phyloP scores from a whole-genome alignment of 2,113 vertebrate species.

The Pterocles burchelli region DNA sequence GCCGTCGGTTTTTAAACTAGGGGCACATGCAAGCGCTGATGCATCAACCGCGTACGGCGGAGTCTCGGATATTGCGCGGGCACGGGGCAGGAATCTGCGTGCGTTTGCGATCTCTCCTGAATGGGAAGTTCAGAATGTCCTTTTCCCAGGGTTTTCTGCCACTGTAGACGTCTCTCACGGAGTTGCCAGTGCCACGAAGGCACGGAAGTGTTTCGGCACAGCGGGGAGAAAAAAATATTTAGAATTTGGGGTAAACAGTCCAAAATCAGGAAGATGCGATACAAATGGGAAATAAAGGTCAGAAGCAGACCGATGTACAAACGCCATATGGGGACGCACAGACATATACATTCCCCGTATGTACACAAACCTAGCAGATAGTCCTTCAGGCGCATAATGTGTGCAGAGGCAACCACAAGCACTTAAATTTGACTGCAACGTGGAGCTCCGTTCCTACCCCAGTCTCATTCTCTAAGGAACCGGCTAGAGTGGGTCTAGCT shows the following conservation, averaged over 20 bases:
- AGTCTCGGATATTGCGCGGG: neutral
- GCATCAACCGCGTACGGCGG: neutral
- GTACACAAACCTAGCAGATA: neutral
- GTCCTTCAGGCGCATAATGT: neutral
- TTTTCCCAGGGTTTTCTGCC: slow-evolving; percentile 26
- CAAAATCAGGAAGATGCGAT: neutral
- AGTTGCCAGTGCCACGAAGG: neutral
- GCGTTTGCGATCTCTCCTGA: neutral
- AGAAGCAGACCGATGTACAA: neutral
- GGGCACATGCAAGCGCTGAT: neutral
- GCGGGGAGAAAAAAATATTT: neutral
- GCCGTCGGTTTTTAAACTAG: neutral
- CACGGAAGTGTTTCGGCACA: neutral
- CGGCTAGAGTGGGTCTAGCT: neutral
- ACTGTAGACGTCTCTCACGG: neutral
- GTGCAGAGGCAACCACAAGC: neutral
- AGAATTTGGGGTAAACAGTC: neutral
- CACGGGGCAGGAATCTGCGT: neutral
- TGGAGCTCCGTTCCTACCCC: neutral
- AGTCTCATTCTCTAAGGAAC: neutral
- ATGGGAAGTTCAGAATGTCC: slow-evolving; percentile 57
- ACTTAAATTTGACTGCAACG: neutral
- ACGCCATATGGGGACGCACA: neutral
- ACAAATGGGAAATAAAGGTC: neutral
- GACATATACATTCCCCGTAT: neutral